Evolutionary conservation across 2,888 invertebrate genomes (phyloP), one percentile per base, ranked within the genome.

Genomic region (Diarsia brunnea): DNA sequence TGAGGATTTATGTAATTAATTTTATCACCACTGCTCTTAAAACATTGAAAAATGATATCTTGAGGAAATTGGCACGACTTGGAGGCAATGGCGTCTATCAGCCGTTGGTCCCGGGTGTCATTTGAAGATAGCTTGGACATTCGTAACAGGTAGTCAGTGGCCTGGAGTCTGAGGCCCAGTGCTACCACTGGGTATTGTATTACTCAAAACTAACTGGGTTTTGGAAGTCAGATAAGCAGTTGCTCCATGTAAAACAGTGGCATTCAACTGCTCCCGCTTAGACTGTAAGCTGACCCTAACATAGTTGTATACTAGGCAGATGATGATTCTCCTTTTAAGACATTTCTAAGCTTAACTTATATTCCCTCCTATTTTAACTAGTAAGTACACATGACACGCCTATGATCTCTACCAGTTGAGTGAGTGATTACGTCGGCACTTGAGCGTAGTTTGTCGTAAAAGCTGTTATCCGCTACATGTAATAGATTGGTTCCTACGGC

Each of bases 391-490:
- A 38, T 38, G 31, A 75, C 67, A 38, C 58, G 60, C 67, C 31
- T 45, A 64, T 64, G 31, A 38, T 68, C 19, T 73, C 16, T 19
- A 12, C n/a, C 49, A 24, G 51, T 53, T 24, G 19, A 45, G 55
- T 67, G 49, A 67, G 60, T 55, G 71, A 65, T 53, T 67, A 74
- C 47, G 66, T 79, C 60, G 65, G 4, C 38, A 67, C 64, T 74
- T 74, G 58, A 64, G 10, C 31, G 21, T 11, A 64, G 67, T 67
- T 68, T 63, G 73, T 63, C 61, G 66, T 66, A 79, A 79, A 63
- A 67, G 73, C 73, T 64, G 73, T 68, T 79, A 78, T 73, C 49
- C 61, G 55, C 66, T 68, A 47, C 12, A 38, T 31, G 19, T 71
- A 71, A 72, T 71, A 71, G n/a, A 53, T 67, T 31, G 21, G 78